These are phyloP conservation scores for Bubalus kerabau DNA, from an alignment of 2,113 vertebrate species.

Conservation along the genomic window DNA sequence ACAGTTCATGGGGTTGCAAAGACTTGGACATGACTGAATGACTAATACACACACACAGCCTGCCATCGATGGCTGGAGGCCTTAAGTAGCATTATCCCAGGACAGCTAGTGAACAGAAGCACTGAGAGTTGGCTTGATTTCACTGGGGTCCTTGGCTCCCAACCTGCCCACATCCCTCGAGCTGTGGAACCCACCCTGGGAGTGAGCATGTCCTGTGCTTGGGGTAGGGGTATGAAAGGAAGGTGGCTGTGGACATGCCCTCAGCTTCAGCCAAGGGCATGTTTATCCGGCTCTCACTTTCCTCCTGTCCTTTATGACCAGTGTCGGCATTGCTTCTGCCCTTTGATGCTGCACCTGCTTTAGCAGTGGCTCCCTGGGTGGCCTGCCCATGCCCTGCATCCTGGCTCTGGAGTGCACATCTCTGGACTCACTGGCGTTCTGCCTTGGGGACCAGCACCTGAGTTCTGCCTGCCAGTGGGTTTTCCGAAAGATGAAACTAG, in stretches of 20 bases:
- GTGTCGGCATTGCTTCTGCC: fast-evolving
- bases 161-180: not conserved
- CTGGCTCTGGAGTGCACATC: fast-evolving
- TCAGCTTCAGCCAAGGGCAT: fast-evolving
- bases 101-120: not conserved
- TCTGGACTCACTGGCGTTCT: not conserved
- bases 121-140: not conserved
- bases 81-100: fast-evolving
- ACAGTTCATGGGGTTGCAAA: not conserved
- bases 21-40: not conserved
- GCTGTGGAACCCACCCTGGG: not conserved
- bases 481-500: not conserved
- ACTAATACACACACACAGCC: not conserved
- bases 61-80: not conserved
- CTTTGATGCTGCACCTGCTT: not conserved
- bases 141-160: not conserved
- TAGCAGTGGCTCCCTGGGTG: not conserved
- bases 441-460: not conserved
- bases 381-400: too few species aligned
- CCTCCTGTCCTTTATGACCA: not conserved
- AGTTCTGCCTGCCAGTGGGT: not conserved
- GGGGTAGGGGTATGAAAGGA: not conserved
- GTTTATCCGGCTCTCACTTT: too few species aligned
- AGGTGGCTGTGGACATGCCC: not conserved
- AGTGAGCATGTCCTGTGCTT: not conserved